These are phyloP conservation scores for Spisula solida DNA, from an alignment of 2,888 invertebrate species.

Conservation along the genomic window DNA sequence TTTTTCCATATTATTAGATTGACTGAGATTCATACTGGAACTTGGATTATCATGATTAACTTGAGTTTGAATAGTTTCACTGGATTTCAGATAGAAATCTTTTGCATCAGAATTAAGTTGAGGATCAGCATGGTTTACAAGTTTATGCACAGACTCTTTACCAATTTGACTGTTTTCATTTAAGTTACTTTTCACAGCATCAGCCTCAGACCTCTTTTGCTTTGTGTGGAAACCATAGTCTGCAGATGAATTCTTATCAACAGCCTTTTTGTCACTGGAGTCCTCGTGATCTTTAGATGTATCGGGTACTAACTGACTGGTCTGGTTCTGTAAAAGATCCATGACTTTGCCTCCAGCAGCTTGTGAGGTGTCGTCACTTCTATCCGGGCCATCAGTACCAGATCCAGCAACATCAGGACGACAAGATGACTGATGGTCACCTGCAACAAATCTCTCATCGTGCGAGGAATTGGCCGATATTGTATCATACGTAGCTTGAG, in stretches of 20 bases:
- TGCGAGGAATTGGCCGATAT: constrained; percentile 49
- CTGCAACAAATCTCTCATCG: constrained; percentile 33
- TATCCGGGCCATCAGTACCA: neutral
- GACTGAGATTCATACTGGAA: neutral
- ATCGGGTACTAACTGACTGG: constrained; percentile 17
- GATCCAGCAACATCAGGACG: constrained; percentile 34
- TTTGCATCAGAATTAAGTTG: neutral
- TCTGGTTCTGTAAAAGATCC: constrained; percentile 49
- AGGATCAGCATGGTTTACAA: neutral
- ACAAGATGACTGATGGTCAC: neutral
- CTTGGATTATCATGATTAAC: neutral
- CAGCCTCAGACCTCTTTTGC: neutral
- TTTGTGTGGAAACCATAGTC: neutral
- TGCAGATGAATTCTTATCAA: neutral
- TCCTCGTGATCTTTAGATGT: neutral
- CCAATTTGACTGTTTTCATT: neutral
- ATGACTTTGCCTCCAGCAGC: constrained; percentile 33
- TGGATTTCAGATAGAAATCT: neutral
- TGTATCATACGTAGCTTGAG: constrained; percentile 69
- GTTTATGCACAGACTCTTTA: neutral
- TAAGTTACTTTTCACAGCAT: neutral
- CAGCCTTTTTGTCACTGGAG: neutral
- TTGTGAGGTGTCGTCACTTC: neutral
- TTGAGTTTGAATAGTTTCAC: neutral
- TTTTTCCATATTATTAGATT: neutral